Conservation (phyloP, 2,797 vertebrate genomes). For the Glyptemys insculpta region DNA sequence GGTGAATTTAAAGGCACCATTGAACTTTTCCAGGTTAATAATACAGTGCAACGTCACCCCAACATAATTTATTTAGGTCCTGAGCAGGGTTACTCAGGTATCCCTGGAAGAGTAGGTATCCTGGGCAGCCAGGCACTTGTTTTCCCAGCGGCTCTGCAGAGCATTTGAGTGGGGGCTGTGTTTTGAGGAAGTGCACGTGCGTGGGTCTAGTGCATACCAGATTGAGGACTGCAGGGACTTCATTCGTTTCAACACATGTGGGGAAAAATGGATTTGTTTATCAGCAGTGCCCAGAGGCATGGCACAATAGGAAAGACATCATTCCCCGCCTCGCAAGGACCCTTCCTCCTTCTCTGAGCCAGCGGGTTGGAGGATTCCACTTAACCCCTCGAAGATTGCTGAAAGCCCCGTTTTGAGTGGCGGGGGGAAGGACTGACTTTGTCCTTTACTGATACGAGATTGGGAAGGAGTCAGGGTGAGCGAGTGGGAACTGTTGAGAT, state of each 20-base stretch:
- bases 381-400: neutral
- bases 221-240: slow-evolving; percentile 28
- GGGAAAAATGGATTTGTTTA: slow-evolving; percentile 61
- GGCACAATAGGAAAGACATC: slow-evolving; percentile 7
- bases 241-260: slow-evolving; percentile 53
- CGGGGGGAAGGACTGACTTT: too few relatives aligned
- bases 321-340: neutral
- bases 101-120: neutral
- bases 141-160: neutral
- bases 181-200: slow-evolving; percentile 52
- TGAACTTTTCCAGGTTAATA: slow-evolving; percentile 41
- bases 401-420: neutral
- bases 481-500: neutral
- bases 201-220: slow-evolving; percentile 61
- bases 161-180: neutral
- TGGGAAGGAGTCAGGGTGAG: neutral
- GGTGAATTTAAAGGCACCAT: slow-evolving; percentile 45
- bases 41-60: neutral
- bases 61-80: slow-evolving; percentile 45
- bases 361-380: neutral
- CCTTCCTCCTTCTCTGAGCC: neutral
- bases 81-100: neutral
- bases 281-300: slow-evolving; percentile 15
- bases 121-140: neutral
- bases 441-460: neutral